These are phyloP conservation scores for Bombus breviceps DNA, from an alignment of 1,140 invertebrate species.

Conservation along the genomic window DNA sequence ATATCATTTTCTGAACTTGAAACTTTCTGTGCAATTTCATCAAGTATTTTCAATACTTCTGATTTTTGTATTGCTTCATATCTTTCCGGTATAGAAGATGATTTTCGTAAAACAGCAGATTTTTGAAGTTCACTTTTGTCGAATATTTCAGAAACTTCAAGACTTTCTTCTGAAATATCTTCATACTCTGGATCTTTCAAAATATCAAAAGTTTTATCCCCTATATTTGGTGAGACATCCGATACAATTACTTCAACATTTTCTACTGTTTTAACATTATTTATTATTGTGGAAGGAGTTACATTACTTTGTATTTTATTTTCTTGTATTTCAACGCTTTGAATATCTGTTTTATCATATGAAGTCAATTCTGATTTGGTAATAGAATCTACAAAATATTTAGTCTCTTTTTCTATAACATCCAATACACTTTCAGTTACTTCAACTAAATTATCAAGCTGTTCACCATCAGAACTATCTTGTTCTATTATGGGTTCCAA, in stretches of 20 bases:
- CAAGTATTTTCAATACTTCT: conserved; percentile 73
- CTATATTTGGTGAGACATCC: conserved; percentile 7
- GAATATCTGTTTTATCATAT: conserved; percentile 8
- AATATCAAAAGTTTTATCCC: conserved; percentile 67
- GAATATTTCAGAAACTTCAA: conserved; percentile 80
- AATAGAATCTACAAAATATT: conserved; percentile 14
- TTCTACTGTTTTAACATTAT: neutral
- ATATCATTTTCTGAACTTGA: conserved; percentile 20
- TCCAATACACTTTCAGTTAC: conserved; percentile 69
- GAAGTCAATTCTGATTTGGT: neutral
- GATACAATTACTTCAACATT: conserved; percentile 1
- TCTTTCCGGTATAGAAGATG: conserved; percentile 66
- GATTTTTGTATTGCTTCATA: conserved; percentile 72
- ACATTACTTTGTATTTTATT: neutral
- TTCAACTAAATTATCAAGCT: conserved; percentile 77
- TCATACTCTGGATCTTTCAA: conserved; percentile 79
- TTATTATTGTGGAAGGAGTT: neutral
- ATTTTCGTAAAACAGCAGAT: conserved; percentile 53
- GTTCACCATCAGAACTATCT: conserved; percentile 75
- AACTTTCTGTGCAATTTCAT: conserved; percentile 73
- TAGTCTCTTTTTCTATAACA: conserved; percentile 65
- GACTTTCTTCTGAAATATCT: conserved; percentile 80
- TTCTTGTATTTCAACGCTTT: conserved; percentile 6
- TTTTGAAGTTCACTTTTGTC: conserved; percentile 72
- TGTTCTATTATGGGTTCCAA: conserved; percentile 55